These are phyloP conservation scores for Tethea ocularis DNA, from an alignment of 2,888 invertebrate genomes.

Conservation along the genomic window DNA sequence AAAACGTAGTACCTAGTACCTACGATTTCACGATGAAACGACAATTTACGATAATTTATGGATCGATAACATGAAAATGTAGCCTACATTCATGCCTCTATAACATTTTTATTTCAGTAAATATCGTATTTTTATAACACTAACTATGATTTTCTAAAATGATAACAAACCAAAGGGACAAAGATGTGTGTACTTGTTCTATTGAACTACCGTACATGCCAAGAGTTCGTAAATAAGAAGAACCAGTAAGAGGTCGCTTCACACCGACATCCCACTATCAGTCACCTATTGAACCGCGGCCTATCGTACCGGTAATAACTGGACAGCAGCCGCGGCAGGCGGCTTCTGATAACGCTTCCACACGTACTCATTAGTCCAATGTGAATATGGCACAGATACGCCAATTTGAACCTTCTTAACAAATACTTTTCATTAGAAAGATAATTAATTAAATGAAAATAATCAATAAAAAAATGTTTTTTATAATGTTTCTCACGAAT, in stretches of 20 bases:
- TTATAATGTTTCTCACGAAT: neutral
- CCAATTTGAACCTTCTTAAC: slow-evolving; percentile 29
- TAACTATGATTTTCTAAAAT: neutral
- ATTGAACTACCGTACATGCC: slow-evolving; percentile 16
- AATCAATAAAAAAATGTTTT: neutral
- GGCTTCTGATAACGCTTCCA: slow-evolving; percentile 73
- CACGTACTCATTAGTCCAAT: slow-evolving; percentile 28
- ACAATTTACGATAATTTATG: neutral
- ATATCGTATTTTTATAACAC: neutral
- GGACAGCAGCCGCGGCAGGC: slow-evolving; percentile 78
- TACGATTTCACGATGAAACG: neutral
- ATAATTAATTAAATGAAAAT: neutral
- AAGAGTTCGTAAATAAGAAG: slow-evolving; percentile 53
- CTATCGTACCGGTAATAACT: slow-evolving; percentile 73
- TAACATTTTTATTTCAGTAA: too few relatives aligned
- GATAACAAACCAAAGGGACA: neutral
- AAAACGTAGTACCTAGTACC: too few relatives aligned
- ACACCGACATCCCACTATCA: slow-evolving; percentile 71
- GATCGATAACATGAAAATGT: neutral
- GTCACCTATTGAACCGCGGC: slow-evolving; percentile 85
- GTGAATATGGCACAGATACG: slow-evolving; percentile 17
- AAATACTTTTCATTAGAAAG: slow-evolving; percentile 9
- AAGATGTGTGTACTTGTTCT: neutral
- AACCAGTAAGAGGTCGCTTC: slow-evolving; percentile 78
- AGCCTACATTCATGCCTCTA: neutral